These are phyloP conservation scores for Trimorus sp. DNA, from an alignment of 2,888 invertebrate species.

Conservation along the genomic window DNA sequence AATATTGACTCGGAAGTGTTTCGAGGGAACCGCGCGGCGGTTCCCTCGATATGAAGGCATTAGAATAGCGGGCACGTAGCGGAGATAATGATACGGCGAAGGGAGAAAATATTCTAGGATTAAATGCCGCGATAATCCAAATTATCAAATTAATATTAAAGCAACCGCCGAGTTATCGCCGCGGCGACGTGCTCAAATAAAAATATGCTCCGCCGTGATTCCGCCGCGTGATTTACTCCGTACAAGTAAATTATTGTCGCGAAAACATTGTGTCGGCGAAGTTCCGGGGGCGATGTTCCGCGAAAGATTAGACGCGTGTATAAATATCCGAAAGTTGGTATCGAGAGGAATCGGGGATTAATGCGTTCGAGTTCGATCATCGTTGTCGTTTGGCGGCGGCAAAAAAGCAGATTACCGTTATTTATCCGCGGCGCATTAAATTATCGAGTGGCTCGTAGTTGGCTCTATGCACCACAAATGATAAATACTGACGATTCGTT, in stretches of 20 bases:
- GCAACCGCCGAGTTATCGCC: conserved; percentile 26
- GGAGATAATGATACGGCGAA: conserved; percentile 60
- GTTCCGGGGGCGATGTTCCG: conserved; percentile 31
- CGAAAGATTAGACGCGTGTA: conserved; percentile 42
- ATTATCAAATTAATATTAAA: conserved; percentile 61
- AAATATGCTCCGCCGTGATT: conserved; percentile 20
- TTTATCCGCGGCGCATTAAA: conserved; percentile 20
- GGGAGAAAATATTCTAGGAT: conserved; percentile 62
- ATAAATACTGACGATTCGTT: conserved; percentile 3
- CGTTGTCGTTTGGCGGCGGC: background rate
- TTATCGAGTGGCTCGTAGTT: background rate
- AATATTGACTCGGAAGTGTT: conserved; percentile 51
- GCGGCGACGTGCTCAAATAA: conserved; percentile 4
- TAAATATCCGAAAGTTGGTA: conserved; percentile 38
- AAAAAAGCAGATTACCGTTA: conserved; percentile 20
- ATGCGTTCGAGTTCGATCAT: conserved; percentile 36
- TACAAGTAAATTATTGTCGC: conserved; percentile 43
- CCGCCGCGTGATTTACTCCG: conserved; percentile 31
- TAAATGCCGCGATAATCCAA: conserved; percentile 56
- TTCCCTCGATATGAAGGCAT: conserved; percentile 60
- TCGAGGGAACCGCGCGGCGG: conserved; percentile 23
- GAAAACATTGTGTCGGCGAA: conserved; percentile 37
- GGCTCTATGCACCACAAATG: background rate
- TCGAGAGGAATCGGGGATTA: conserved; percentile 37
- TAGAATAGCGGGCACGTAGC: conserved; percentile 61